phyloP scores from a whole-genome alignment of 2,113 vertebrate species.

The Euleptes europaea region DNA sequence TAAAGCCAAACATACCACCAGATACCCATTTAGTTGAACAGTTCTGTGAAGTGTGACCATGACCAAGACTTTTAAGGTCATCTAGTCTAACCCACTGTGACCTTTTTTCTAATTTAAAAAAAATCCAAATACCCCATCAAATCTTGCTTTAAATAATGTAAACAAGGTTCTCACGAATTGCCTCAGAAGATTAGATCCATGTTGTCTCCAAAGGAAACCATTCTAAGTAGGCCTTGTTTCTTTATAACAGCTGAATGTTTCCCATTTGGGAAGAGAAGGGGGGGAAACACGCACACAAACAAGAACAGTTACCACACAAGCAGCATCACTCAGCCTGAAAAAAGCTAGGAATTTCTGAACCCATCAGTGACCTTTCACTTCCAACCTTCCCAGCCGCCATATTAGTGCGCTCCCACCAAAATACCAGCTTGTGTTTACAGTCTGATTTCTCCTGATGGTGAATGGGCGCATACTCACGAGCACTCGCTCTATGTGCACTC shows the following conservation, averaged over 20 bases:
- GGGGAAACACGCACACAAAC: conserved; percentile 16
- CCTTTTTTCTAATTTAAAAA: neutral
- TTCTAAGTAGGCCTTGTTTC: conserved; percentile 63
- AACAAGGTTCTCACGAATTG: conserved; percentile 13
- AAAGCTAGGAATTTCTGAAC: conserved; percentile 80
- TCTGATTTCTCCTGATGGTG: conserved; percentile 77
- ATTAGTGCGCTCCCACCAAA: conserved; percentile 83
- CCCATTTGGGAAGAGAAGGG: conserved; percentile 47
- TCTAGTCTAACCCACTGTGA: conserved; percentile 12
- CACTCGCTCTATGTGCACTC: conserved; percentile 82
- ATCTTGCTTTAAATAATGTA: conserved; percentile 27
- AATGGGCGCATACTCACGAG: conserved; percentile 77
- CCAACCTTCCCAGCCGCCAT: conserved; percentile 79
- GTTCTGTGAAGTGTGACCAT: neutral
- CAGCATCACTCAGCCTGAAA: conserved; percentile 78
- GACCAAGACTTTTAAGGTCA: conserved; percentile 24
- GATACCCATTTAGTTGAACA: neutral
- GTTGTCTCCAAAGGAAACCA: conserved; percentile 37
- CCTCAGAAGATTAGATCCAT: conserved; percentile 34
- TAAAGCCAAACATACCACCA: neutral
- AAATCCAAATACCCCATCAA: neutral
- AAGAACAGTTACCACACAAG: conserved; percentile 68
- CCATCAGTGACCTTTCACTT: conserved; percentile 80
- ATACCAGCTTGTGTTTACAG: conserved; percentile 87
- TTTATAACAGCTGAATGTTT: conserved; percentile 64